Conservation (phyloP, 2,797 vertebrate species). For the Eidolon dupreanum region DNA sequence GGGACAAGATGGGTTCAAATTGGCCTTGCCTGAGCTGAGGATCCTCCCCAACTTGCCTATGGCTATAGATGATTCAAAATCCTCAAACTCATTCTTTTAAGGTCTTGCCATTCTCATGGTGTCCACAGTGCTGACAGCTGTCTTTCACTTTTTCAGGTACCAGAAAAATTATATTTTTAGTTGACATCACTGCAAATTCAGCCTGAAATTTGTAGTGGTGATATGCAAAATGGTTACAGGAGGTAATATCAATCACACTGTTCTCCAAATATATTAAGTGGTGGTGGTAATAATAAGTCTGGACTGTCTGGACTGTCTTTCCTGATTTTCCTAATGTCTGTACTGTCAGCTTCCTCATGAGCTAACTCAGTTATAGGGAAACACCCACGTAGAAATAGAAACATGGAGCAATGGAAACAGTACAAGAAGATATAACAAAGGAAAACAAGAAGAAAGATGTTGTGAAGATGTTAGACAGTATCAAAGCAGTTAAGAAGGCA, state of each 20-base stretch:
- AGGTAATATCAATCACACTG: background rate
- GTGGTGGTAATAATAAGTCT: background rate
- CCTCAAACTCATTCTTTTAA: background rate
- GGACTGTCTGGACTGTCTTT: background rate
- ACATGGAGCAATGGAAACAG: background rate
- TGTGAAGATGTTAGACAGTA: background rate
- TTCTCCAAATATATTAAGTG: background rate
- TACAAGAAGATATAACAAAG: background rate
- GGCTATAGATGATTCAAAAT: background rate
- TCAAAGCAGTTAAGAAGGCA: background rate
- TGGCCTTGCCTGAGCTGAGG: background rate
- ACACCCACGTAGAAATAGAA: background rate
- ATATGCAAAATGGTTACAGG: background rate
- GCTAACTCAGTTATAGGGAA: background rate
- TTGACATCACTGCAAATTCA: background rate
- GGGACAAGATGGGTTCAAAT: background rate
- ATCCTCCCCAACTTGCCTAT: background rate
- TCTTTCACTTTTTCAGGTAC: background rate
- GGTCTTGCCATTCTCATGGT: background rate
- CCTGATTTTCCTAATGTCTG: background rate
- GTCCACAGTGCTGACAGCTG: background rate
- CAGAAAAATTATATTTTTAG: conserved; percentile 8
- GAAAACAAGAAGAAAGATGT: background rate
- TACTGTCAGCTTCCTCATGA: background rate
- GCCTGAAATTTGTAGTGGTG: background rate